Evolutionary conservation across 2,113 vertebrate species (phyloP).

Genomic region (Psammodynastes pulverulentus): DNA sequence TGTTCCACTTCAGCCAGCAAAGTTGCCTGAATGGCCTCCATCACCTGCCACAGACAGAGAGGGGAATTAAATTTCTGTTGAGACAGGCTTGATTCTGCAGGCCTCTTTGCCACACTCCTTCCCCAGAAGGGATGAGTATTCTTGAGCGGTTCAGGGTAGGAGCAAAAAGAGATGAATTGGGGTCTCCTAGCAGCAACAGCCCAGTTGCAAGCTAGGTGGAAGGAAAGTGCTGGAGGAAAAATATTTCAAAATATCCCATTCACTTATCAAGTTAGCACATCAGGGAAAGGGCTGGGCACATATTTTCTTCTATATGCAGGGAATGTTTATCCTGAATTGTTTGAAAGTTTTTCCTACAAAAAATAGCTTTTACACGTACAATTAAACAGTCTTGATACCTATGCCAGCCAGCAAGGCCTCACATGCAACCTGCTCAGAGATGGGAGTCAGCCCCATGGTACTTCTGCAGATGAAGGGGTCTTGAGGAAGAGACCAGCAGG

Average conservation of each 20-base stretch:
- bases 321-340: background rate
- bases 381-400: background rate
- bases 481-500: background rate
- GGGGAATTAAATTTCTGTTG: background rate
- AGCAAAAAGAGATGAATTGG: background rate
- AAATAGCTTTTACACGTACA: background rate
- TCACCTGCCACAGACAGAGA: slow-evolving; percentile 60
- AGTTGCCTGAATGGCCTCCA: slow-evolving; percentile 73
- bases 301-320: background rate
- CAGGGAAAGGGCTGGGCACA: background rate
- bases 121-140: background rate
- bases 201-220: background rate
- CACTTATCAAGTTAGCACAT: background rate
- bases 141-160: background rate
- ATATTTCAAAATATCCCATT: background rate
- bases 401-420: background rate
- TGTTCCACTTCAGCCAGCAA: slow-evolving; percentile 74
- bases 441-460: background rate
- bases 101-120: background rate
- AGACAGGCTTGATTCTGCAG: no score
- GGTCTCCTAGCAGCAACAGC: background rate
- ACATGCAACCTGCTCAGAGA: background rate
- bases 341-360: background rate
- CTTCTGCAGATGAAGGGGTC: background rate
- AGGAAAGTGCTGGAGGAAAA: background rate